These are phyloP conservation scores for Pogoniulus pusillus DNA, from an alignment of 2,797 vertebrate species.

Conservation along the genomic window DNA sequence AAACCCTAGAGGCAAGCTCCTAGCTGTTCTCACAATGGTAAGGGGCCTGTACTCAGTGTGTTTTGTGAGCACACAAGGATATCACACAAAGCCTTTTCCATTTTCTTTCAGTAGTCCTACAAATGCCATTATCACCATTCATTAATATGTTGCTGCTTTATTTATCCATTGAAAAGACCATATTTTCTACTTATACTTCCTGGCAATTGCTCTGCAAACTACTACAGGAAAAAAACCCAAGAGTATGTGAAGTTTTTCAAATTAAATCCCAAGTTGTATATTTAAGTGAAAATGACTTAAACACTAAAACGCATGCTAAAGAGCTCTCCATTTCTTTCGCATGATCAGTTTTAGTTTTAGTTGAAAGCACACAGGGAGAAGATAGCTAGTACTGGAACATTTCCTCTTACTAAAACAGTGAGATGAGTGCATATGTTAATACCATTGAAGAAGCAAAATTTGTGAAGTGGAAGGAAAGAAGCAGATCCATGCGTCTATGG, in stretches of 20 bases:
- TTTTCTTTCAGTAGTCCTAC: neutral
- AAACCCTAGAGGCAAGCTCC: neutral
- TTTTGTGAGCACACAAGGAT: neutral
- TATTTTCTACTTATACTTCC: neutral
- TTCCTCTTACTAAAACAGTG: neutral
- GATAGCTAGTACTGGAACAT: constrained; percentile 31
- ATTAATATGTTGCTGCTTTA: neutral
- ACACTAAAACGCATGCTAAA: neutral
- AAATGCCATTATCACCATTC: neutral
- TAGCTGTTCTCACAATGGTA: neutral
- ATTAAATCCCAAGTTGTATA: neutral
- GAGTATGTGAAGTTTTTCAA: neutral
- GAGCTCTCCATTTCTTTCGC: neutral
- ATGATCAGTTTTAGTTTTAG: neutral
- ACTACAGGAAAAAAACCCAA: neutral
- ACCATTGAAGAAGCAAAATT: neutral
- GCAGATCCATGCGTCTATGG: neutral
- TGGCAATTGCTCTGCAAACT: neutral
- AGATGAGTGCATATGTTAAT: constrained; percentile 8
- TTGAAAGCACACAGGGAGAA: constrained; percentile 5
- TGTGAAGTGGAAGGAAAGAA: constrained; percentile 38
- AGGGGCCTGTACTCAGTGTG: fast-evolving
- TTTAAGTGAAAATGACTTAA: neutral
- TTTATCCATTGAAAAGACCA: neutral
- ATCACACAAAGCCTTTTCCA: neutral